phyloP scores from a whole-genome alignment of 2,797 vertebrate species.

The Benthosema pterotum region DNA sequence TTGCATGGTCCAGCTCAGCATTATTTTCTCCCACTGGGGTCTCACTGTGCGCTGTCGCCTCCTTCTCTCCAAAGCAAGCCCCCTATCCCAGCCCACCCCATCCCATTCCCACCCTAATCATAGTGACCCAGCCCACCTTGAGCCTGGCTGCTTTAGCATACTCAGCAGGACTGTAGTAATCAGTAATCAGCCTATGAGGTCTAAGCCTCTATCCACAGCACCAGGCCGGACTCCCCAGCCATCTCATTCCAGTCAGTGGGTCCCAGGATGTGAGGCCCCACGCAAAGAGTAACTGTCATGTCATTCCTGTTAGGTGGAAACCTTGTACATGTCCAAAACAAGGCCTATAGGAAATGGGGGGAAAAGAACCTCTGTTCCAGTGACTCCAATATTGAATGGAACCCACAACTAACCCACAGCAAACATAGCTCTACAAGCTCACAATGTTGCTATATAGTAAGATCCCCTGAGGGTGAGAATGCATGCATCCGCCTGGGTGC shows the following conservation, averaged over 20 bases:
- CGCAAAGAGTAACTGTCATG: no score
- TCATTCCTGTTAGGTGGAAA: no score
- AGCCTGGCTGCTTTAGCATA: slow-evolving; percentile 68
- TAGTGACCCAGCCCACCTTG: slow-evolving; percentile 73
- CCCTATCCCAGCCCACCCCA: slow-evolving; percentile 14
- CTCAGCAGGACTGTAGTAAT: slow-evolving; percentile 75
- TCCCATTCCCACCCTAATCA: slow-evolving; percentile 55
- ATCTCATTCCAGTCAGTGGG: slow-evolving; percentile 41
- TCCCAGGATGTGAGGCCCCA: slow-evolving; percentile 12
- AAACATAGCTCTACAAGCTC: no score
- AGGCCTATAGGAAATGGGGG: no score
- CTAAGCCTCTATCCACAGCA: slow-evolving; percentile 59
- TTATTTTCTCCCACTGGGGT: slow-evolving; percentile 47
- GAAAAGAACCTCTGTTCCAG: no score
- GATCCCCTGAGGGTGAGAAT: no score
- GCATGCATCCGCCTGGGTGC: no score
- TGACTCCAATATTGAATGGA: no score
- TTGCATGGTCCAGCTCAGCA: slow-evolving; percentile 54
- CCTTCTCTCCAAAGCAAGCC: slow-evolving; percentile 41
- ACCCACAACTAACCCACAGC: no score
- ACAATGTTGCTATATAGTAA: no score
- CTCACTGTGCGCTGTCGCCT: slow-evolving; percentile 47
- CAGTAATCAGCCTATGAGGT: slow-evolving; percentile 76
- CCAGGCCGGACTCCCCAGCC: slow-evolving; percentile 38
- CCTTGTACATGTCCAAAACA: no score